A percentile compares a stretch with the other conserved stretches of the same genome.
These are phyloP conservation scores for Andrena chrysosceles DNA, from an alignment of 2,888 invertebrate species.

Conservation along the genomic window DNA sequence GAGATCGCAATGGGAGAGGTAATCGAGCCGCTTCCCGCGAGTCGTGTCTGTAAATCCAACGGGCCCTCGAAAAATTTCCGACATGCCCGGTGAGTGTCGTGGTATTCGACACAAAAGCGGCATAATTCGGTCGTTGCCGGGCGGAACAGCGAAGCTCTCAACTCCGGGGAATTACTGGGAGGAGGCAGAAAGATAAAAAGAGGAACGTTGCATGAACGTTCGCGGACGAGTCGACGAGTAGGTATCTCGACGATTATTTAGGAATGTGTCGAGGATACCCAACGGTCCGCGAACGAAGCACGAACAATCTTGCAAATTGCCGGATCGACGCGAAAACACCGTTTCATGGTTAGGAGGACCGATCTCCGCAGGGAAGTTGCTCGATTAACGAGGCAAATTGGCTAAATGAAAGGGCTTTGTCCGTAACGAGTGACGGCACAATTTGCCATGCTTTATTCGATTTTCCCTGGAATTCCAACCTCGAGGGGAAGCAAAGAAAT, in stretches of 20 bases:
- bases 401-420: constrained; percentile 37
- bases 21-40: background rate
- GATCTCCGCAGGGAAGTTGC: constrained; percentile 25
- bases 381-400: constrained; percentile 57
- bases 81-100: constrained; percentile 12
- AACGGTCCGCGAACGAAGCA: constrained; percentile 1
- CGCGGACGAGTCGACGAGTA: constrained; percentile 37
- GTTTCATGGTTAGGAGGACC: constrained; percentile 1
- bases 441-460: constrained; percentile 33
- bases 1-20: constrained; percentile 1
- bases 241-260: constrained; percentile 35
- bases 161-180: background rate
- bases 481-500: constrained; percentile 4
- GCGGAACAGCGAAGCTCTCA: constrained; percentile 22
- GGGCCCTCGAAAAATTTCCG: constrained; percentile 24
- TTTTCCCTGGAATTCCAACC: constrained; percentile 2
- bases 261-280: constrained; percentile 21
- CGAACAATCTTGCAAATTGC: constrained; percentile 34
- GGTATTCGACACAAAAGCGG: constrained; percentile 45
- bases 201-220: background rate
- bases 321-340: constrained; percentile 27
- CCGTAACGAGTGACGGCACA: constrained; percentile 31
- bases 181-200: background rate
- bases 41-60: constrained; percentile 24
- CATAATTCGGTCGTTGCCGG: constrained; percentile 39